These are phyloP conservation scores for Sinodicranocentrus sp. DNA, from an alignment of 2,888 invertebrate genomes.

Conservation along the genomic window DNA sequence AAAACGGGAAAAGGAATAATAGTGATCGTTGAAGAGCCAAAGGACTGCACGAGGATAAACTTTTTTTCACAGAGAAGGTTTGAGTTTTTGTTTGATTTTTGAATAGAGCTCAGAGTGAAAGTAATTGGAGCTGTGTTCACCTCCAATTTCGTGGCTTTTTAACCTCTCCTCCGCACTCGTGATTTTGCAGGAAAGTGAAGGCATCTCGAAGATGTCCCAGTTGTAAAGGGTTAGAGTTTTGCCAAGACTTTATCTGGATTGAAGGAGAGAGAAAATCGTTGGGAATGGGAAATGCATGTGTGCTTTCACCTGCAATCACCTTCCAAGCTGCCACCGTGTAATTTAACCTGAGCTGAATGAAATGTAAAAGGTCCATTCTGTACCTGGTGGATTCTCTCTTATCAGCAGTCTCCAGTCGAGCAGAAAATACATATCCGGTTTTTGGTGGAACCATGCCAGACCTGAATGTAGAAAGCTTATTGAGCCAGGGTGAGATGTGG, in stretches of 20 bases:
- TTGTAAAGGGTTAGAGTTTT: too few relatives aligned
- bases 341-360: conserved; percentile 5
- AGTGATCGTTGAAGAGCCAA: too few relatives aligned
- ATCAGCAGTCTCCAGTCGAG: conserved; percentile 27
- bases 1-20: too few relatives aligned
- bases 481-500: not conserved
- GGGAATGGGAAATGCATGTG: not conserved
- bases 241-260: too few relatives aligned
- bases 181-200: conserved; percentile 37
- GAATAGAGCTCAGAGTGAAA: conserved; percentile 16
- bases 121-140: conserved; percentile 41
- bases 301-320: not conserved
- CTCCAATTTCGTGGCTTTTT: conserved; percentile 60
- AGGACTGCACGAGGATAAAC: too few relatives aligned
- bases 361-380: not conserved
- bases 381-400: conserved; percentile 26
- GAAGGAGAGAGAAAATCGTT: too few relatives aligned
- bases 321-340: not conserved
- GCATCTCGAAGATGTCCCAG: conserved; percentile 27
- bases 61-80: not conserved
- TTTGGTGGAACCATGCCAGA: too few relatives aligned
- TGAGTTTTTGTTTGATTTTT: conserved; percentile 49
- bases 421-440: not conserved
- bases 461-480: too few relatives aligned
- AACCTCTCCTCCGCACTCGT: conserved; percentile 31